A percentile compares a stretch with the other conserved stretches of the same genome.
Evolutionary conservation across 2,113 vertebrate genomes (phyloP).

Genomic region (Plecotus auritus): DNA sequence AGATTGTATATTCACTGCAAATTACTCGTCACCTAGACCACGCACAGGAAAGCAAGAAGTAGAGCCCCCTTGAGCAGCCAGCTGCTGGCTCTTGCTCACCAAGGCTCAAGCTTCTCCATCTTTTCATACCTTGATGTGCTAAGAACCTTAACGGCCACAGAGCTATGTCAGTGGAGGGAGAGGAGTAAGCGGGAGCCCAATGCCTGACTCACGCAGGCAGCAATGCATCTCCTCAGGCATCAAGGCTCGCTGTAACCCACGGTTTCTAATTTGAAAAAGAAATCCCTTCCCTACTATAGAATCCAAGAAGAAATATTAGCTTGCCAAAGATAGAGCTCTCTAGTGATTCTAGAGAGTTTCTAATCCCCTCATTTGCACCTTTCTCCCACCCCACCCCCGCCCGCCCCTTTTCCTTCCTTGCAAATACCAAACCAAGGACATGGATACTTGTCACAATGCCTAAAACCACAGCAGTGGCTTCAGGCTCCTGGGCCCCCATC

Average conservation of each 20-base stretch:
- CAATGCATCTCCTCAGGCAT: neutral
- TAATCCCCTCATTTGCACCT: neutral
- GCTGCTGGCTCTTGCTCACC: neutral
- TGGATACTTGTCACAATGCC: neutral
- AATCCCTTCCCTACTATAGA: neutral
- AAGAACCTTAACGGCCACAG: neutral
- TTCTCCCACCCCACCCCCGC: neutral
- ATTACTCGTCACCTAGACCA: neutral
- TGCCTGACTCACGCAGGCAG: neutral
- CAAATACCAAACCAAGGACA: neutral
- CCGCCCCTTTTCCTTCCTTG: neutral
- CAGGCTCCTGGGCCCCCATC: neutral
- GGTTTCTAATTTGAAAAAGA: neutral
- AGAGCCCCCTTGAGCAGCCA: neutral
- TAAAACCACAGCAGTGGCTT: neutral
- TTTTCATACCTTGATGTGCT: neutral
- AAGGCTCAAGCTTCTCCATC: neutral
- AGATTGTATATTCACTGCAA: neutral
- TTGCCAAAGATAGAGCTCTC: neutral
- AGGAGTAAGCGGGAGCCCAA: neutral
- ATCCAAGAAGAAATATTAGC: neutral
- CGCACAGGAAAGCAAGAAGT: neutral
- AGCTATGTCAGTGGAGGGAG: neutral
- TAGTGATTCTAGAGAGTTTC: neutral
- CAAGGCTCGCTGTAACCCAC: neutral